Evolutionary conservation across 2,888 invertebrate genomes (phyloP), one percentile per base, ranked within the genome.

Genomic region (Empis stercorea): DNA sequence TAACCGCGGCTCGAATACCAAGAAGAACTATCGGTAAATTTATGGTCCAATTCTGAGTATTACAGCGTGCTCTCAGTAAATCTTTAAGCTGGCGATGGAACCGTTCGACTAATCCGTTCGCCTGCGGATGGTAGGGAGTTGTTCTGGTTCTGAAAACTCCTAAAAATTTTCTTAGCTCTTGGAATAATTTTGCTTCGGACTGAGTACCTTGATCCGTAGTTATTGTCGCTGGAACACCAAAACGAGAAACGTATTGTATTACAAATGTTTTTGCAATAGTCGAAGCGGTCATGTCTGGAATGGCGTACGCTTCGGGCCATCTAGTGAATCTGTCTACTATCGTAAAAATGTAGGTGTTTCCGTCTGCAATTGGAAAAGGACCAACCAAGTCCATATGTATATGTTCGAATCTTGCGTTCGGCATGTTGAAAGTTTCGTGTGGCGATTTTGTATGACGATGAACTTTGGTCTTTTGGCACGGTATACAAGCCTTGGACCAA

Each of bases 361-460:
- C 54, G 16, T 53, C 39, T 0, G 56, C 55, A 7, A 47, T 15
- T 20, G 61, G 61, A 15, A 65, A 48, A 3, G 62, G 61, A 17
- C 62, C 61, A 2, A 65, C 56, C 14, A 66, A 48, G 49, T 65
- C 63, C 6, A 63, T 48, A 42, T 63, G 61, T 4, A 65, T 51
- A 41, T 63, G 60, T n/a, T 55, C 52, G 48, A 65, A 64, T 13
- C 63, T 52, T 9, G 43, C 46, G 15, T 53, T 49, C 13, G 61
- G 56, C n/a, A 51, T 45, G 2, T 52, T 37, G 40, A 58, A 57
- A 37, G 43, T 46, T 16, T 50, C 53, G 14, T 56, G 46, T 17
- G 54, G 53, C 1, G 56, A 44, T 5, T 30, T 34, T 13, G 53
- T 56, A 51, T 63, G 62, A 7, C 60, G 49, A 3, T 51, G 41